These are phyloP conservation scores for Troides oblongomaculatus DNA, from an alignment of 2,888 invertebrate genomes.

Conservation along the genomic window DNA sequence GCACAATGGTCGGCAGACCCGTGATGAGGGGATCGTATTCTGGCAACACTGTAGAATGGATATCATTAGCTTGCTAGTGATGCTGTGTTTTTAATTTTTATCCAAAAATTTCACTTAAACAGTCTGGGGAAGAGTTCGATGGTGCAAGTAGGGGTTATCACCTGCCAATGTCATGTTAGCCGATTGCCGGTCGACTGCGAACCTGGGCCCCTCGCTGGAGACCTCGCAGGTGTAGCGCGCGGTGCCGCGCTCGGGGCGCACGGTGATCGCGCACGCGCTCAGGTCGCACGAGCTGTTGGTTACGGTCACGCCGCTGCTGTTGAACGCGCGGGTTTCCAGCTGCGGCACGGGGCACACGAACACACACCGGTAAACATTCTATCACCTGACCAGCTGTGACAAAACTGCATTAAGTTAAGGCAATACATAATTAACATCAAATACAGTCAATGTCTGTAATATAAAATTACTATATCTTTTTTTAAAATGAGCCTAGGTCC, in stretches of 20 bases:
- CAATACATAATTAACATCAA: no score
- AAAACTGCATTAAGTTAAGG: no score
- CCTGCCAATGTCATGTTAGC: conserved; percentile 72
- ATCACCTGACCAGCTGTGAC: no score
- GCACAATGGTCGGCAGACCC: conserved; percentile 66
- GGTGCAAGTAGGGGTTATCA: conserved; percentile 29
- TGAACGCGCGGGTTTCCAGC: conserved; percentile 67
- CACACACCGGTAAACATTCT: no score
- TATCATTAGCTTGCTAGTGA: no score
- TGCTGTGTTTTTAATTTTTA: no score
- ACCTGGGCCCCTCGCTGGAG: conserved; percentile 70
- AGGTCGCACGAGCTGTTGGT: conserved; percentile 66
- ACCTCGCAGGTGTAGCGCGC: conserved; percentile 73
- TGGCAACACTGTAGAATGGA: conserved; percentile 55
- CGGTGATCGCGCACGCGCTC: conserved; percentile 53
- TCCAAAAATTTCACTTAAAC: no score
- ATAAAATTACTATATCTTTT: no score
- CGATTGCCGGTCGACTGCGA: conserved; percentile 63
- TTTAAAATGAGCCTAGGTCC: no score
- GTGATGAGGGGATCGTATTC: conserved; percentile 73
- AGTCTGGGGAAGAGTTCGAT: no score
- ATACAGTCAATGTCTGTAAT: no score
- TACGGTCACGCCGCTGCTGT: conserved; percentile 59
- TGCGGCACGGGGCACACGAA: conserved; percentile 35
- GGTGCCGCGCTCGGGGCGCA: conserved; percentile 62